Evolutionary conservation across 2,113 vertebrate genomes (phyloP), one percentile per base, ranked within the genome.

Genomic region (Trachemys scripta): DNA sequence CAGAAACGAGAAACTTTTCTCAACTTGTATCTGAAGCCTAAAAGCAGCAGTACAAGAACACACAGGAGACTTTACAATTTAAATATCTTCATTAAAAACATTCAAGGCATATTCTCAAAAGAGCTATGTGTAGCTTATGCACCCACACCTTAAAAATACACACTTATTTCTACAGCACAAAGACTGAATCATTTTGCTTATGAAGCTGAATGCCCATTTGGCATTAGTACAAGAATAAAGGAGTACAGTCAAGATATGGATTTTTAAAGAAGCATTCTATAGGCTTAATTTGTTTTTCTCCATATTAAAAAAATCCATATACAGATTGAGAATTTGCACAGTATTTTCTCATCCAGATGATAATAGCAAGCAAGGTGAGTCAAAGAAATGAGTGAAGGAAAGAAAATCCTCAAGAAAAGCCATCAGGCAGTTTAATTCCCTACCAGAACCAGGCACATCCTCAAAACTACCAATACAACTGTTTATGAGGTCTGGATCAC

Each of bases 11-110:
- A 59, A 27, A 75, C 8, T 54, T 76, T 45, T 72, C 92, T 80
- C 69, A 79, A 87, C 50, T 95, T 88, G 72, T 17, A 47, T 76
- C 25, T 88, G 90, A 97, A 86, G 78, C 7, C 57, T 89, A 87
- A 94, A 65, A 62, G 20, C 56, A 92, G 45, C 1, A 65, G 12
- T 29, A 82, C 90, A 85, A 83, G 27, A 84, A 1, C 16, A 89
- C 35, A 92, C 87, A 92, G 27, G 69, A 81, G 14, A 50, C 8
- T 62, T 90, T 31, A 69, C 1, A 54, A 59, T 1, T n/a, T 78
- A 93, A 89, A 5, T 38, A 51, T 16, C 19, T 85, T 88, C 80
- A 49, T 72, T 80, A 82, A 94, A 92, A 94, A 80, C 4, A 49
- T 47, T 75, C 35, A 10, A 0, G 1, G 35, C 27, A 85, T 72